phyloP scores from a whole-genome alignment of 2,797 vertebrate genomes.

The Paramormyrops hopkinsi region DNA sequence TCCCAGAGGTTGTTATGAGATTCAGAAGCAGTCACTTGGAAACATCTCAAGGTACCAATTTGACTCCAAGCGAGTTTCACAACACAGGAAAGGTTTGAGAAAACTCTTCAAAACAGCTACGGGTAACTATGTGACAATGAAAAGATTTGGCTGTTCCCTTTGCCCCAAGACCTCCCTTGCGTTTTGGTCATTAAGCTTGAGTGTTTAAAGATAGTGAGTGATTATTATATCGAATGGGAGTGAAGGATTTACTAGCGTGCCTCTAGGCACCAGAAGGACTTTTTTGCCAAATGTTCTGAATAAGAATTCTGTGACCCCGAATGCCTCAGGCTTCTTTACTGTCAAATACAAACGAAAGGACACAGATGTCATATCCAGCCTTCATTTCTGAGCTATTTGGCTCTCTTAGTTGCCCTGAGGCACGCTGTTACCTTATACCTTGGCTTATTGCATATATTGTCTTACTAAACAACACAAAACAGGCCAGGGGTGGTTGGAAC shows the following conservation, averaged over 20 bases:
- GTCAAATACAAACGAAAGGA: constrained; percentile 49
- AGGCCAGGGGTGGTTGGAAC: neutral
- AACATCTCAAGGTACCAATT: constrained; percentile 31
- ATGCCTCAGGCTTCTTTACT: constrained; percentile 43
- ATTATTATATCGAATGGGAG: neutral
- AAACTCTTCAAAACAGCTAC: neutral
- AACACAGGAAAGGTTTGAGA: neutral
- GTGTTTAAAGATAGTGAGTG: neutral
- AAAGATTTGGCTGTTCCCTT: neutral
- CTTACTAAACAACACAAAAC: neutral
- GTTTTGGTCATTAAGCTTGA: neutral
- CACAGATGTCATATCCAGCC: constrained; percentile 52
- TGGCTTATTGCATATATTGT: neutral
- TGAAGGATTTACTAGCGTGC: neutral
- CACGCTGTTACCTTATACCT: constrained; percentile 49
- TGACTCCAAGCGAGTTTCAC: constrained; percentile 31
- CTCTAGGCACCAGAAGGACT: neutral
- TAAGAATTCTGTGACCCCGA: constrained; percentile 22
- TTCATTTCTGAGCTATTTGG: constrained; percentile 57
- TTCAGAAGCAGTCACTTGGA: constrained; percentile 31
- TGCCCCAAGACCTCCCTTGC: neutral
- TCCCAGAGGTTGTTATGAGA: constrained; percentile 40
- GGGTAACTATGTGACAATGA: neutral
- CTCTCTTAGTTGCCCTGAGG: constrained; percentile 47
- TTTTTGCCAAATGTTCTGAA: neutral